Evolutionary conservation across 2,797 vertebrate genomes (phyloP).

Genomic region (Muraenolepis orangiensis): DNA sequence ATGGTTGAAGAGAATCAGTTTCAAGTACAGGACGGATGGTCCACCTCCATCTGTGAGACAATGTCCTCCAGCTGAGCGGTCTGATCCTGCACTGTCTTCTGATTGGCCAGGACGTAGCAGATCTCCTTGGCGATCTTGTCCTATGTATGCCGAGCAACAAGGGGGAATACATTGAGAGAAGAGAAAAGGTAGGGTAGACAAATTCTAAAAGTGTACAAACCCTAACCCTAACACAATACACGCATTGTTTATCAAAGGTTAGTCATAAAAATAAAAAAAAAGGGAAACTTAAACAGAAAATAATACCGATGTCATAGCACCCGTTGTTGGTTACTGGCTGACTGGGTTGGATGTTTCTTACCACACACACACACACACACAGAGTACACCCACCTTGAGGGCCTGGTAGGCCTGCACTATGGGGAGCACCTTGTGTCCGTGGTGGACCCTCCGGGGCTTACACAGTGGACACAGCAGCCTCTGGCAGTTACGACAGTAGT

Average conservation of each 20-base stretch:
- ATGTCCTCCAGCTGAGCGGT: conserved; percentile 88
- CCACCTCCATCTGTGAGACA: conserved; percentile 89
- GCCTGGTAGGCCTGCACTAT: conserved; percentile 91
- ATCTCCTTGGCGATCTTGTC: conserved; percentile 92
- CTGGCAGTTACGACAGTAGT: conserved; percentile 93
- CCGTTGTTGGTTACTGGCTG: background rate
- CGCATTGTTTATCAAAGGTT: background rate
- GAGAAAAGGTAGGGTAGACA: background rate
- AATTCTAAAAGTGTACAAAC: background rate
- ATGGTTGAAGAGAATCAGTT: background rate
- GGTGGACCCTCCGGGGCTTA: conserved; percentile 86
- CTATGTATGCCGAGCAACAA: conserved; percentile 62
- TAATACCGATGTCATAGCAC: background rate
- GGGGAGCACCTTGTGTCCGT: conserved; percentile 89
- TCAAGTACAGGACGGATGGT: background rate
- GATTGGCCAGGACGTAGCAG: conserved; percentile 87
- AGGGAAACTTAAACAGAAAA: background rate
- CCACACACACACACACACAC: too few species aligned
- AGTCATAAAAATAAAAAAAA: background rate
- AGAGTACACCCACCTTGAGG: conserved; percentile 78
- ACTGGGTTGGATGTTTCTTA: background rate
- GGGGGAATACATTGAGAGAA: background rate
- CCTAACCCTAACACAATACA: background rate
- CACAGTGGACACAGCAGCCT: conserved; percentile 88
- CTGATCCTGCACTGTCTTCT: conserved; percentile 89